Evolutionary conservation across 2,797 vertebrate species (phyloP).

Genomic region (Myiotriccus ornatus): DNA sequence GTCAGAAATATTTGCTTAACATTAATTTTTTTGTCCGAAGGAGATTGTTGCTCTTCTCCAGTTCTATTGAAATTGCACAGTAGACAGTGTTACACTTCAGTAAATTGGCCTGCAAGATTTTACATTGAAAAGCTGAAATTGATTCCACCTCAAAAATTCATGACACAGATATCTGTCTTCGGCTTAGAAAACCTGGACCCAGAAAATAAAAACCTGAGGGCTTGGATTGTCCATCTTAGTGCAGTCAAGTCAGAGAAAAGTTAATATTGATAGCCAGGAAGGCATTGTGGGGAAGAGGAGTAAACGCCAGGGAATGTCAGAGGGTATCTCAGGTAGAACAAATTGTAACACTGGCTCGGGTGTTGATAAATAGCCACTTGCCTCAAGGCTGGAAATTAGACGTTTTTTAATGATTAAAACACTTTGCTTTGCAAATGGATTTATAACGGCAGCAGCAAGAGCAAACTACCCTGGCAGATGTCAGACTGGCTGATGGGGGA

Average conservation of each 20-base stretch:
- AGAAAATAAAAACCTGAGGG: neutral
- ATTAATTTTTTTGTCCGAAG: neutral
- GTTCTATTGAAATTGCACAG: neutral
- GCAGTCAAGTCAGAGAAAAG: neutral
- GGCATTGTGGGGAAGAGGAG: neutral
- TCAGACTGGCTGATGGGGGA: neutral
- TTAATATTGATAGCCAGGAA: neutral
- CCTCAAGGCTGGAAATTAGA: neutral
- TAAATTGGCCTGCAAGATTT: neutral
- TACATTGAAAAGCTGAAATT: neutral
- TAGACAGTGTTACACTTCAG: neutral
- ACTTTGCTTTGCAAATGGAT: neutral
- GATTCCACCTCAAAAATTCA: neutral
- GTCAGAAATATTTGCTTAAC: neutral
- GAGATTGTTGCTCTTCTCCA: neutral
- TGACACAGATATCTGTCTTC: neutral
- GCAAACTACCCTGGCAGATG: neutral
- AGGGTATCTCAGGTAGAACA: neutral
- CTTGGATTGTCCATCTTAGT: neutral
- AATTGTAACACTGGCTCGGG: accelerated
- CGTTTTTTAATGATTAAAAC: neutral
- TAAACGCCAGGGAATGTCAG: neutral
- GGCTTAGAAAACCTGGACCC: neutral
- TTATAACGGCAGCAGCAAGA: neutral
- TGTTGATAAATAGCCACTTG: neutral